A percentile compares a stretch with the other conserved stretches of the same genome.
Evolutionary conservation across 2,113 vertebrate genomes (phyloP).

Genomic region (Carettochelys insculpta): DNA sequence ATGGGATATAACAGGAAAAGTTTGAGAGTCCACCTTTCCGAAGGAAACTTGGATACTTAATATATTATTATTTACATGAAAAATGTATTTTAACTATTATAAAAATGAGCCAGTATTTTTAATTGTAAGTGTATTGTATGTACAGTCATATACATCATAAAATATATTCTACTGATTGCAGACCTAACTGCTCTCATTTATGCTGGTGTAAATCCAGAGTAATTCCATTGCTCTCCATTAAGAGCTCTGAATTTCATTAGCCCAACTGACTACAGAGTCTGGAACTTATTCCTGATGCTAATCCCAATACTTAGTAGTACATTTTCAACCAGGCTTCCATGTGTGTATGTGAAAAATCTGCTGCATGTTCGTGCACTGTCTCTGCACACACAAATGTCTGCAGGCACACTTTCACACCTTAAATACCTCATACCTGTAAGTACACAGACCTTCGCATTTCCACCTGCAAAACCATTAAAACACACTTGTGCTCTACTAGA

Average conservation of each 20-base stretch:
- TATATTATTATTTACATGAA: neutral
- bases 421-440: neutral
- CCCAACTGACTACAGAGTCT: neutral
- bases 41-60: neutral
- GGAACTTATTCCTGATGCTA: neutral
- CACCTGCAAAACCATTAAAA: neutral
- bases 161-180: neutral
- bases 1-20: neutral
- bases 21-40: neutral
- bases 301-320: accelerated
- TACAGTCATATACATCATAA: neutral
- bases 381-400: neutral
- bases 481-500: neutral
- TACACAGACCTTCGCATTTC: neutral
- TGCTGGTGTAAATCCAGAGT: neutral
- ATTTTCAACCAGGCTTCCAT: neutral
- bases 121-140: neutral
- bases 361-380: neutral
- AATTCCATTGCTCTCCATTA: neutral
- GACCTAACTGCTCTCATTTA: neutral
- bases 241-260: neutral
- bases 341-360: neutral
- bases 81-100: neutral
- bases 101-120: neutral
- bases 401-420: neutral